These are phyloP conservation scores for Coptodon rendalli DNA, from an alignment of 2,113 vertebrate species.

Conservation along the genomic window DNA sequence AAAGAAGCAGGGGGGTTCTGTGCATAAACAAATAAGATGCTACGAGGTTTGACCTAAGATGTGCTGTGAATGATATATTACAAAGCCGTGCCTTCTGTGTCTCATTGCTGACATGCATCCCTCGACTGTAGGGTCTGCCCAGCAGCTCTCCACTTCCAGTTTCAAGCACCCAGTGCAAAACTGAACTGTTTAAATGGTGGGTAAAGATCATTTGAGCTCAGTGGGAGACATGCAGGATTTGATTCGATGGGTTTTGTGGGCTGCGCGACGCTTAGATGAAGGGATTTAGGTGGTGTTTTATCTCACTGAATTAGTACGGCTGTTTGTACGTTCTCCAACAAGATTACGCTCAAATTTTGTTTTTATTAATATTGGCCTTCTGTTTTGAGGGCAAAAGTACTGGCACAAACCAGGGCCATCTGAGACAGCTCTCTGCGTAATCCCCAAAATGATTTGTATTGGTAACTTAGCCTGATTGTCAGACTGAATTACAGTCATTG, in stretches of 20 bases:
- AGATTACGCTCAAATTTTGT: not conserved
- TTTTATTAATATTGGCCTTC: not conserved
- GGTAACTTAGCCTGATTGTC: not conserved
- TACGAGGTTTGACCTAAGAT: not conserved
- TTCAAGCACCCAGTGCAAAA: not conserved
- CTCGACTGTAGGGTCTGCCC: not conserved
- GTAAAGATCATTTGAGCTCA: not conserved
- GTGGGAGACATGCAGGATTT: not conserved
- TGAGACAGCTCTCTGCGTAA: not conserved
- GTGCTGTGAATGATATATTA: not conserved
- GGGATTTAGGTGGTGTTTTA: not conserved
- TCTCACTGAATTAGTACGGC: not conserved
- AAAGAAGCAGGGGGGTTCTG: not conserved
- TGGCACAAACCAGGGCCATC: not conserved
- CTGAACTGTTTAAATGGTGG: not conserved
- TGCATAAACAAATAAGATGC: not conserved
- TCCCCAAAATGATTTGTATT: not conserved
- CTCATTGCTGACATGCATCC: not conserved
- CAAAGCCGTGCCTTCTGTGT: not conserved
- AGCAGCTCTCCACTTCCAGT: not conserved
- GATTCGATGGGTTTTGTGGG: not conserved
- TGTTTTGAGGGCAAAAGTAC: not conserved
- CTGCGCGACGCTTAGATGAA: not conserved
- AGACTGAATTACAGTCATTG: not conserved
- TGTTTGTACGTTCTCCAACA: not conserved